phyloP scores from a whole-genome alignment of 2,113 vertebrate species.

The Arizona elegans region DNA sequence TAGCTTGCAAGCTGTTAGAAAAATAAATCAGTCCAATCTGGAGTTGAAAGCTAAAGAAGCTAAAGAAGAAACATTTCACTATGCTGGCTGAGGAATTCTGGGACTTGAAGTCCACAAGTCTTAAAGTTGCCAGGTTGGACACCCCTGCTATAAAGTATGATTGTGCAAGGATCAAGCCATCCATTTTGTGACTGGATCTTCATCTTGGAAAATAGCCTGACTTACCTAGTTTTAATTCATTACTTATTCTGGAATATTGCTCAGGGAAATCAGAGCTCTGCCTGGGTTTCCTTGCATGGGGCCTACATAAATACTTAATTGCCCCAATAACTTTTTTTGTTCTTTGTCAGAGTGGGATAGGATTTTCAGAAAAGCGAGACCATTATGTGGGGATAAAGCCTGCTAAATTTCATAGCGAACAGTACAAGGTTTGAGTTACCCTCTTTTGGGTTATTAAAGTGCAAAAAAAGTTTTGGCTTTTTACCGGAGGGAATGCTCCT shows the following conservation, averaged over 20 bases:
- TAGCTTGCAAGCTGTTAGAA: background rate
- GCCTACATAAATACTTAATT: background rate
- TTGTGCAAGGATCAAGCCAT: background rate
- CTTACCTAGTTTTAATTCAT: background rate
- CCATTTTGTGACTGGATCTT: background rate
- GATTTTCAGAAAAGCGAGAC: background rate
- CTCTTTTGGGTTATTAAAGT: background rate
- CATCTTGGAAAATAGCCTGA: background rate
- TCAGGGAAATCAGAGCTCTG: background rate
- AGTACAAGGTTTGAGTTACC: background rate
- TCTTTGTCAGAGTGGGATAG: background rate
- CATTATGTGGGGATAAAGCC: background rate
- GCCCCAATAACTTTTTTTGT: background rate
- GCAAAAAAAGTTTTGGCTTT: background rate
- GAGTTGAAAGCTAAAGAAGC: no score
- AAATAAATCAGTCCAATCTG: background rate
- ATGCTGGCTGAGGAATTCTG: background rate
- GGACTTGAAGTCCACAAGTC: background rate
- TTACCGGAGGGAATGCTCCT: background rate
- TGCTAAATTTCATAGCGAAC: background rate
- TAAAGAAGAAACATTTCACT: background rate
- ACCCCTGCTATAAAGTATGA: background rate
- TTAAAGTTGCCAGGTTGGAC: background rate
- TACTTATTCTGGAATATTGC: background rate
- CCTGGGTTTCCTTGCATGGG: background rate